Evolutionary conservation across 2,113 vertebrate genomes (phyloP).

Genomic region (Alligator sinensis): DNA sequence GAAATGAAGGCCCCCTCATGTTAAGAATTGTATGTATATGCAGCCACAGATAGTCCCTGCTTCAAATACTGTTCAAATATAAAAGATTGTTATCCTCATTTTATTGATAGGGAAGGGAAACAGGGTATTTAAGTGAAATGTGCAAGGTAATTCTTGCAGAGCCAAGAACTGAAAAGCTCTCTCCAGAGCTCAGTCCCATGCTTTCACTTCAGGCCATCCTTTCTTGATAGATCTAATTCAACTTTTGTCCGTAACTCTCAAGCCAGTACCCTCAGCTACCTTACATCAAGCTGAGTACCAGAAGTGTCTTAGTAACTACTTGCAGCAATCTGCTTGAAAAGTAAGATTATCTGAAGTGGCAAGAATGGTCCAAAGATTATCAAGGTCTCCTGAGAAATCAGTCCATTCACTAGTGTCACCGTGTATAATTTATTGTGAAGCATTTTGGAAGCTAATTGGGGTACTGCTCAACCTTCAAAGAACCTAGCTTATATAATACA

Average conservation of each 20-base stretch:
- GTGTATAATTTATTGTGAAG: neutral
- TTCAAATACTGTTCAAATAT: neutral
- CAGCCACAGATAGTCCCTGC: neutral
- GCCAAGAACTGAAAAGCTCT: neutral
- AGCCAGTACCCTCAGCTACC: too few relatives aligned
- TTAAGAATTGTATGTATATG: rapidly evolving
- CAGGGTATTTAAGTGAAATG: neutral
- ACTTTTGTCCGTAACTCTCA: neutral
- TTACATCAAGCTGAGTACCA: neutral
- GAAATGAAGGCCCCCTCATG: neutral
- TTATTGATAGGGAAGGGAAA: neutral
- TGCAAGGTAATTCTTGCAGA: neutral
- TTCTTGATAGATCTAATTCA: neutral
- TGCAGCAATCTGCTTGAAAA: neutral
- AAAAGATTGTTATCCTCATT: neutral
- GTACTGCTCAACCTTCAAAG: neutral
- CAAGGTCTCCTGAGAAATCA: neutral
- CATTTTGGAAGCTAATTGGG: neutral
- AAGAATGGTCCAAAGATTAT: neutral
- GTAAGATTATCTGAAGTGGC: neutral
- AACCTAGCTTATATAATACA: neutral
- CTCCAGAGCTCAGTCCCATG: neutral
- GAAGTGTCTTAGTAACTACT: neutral
- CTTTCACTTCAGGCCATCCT: neutral
- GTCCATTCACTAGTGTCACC: rapidly evolving